Evolutionary conservation across 2,113 vertebrate genomes (phyloP), one percentile per base, ranked within the genome.

Genomic region (Elgaria multicarinata): DNA sequence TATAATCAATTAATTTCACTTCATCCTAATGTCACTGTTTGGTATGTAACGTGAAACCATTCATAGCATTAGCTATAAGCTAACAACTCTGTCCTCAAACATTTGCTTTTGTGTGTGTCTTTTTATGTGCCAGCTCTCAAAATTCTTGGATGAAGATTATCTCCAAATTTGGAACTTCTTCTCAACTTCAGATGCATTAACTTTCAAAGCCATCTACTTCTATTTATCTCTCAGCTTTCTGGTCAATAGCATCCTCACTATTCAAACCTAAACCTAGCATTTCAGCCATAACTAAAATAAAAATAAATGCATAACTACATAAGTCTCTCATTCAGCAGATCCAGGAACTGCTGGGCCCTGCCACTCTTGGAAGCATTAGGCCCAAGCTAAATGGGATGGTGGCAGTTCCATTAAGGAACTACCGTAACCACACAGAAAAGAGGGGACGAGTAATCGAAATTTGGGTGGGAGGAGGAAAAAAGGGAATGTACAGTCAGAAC

Each of bases 391-490:
- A 76, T 76, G 74, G 28, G 74, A 76, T 44, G 39, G 6, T 76
- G 39, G 36, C 16, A 76, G 74, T 24, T 76, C 39, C 42, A 14
- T 39, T 18, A 76, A 76, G 74, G 74, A 44, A 44, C 20, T 42
- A 44, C 42, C 24, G 39, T 39, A 36, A 36, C 12, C n/a, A 72
- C 13, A 16, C 12, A 74, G 71, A 74, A 74, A 74, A 14, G 39
- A 20, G n/a, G 36, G 10, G 39, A 12, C 7, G 71, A n/a, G 13
- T 18, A 20, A 4, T 39, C 36, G 4, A 26, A 67, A 2, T 26
- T 0, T 0, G n/a, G n/a, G n/a, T n/a, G n/a, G n/a, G n/a, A n/a
- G 24, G 0, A 71, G 2, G 58, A 74, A 88, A 36, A 36, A 82
- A 62, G 92, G 84, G 33, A 85, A 50, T 58, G 7, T 3, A 64